These are phyloP conservation scores for Borostomias antarcticus DNA, from an alignment of 2,797 vertebrate genomes.

Conservation along the genomic window DNA sequence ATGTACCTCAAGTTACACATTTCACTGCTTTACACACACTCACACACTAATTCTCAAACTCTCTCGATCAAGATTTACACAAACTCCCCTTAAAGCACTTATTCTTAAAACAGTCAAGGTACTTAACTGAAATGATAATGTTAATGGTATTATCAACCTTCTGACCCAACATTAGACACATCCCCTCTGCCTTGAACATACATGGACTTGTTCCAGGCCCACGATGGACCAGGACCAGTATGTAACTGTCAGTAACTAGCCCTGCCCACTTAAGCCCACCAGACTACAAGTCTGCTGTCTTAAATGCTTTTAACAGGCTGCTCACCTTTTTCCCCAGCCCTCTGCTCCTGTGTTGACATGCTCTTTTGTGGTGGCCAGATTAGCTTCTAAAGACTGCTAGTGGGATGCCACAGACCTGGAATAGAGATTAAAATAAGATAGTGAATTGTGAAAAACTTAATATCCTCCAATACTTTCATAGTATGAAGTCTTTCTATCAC, in stretches of 20 bases:
- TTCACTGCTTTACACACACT: conserved; percentile 56
- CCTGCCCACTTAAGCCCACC: conserved; percentile 30
- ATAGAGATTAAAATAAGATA: conserved; percentile 19
- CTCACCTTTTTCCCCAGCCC: conserved; percentile 15
- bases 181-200: no score
- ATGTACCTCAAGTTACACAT: conserved; percentile 71
- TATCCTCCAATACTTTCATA: no score
- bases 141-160: background rate
- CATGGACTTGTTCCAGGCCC: conserved; percentile 50
- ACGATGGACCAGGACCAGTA: conserved; percentile 37
- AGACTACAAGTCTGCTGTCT: conserved; percentile 47
- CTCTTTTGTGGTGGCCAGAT: conserved; percentile 29
- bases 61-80: conserved; percentile 21
- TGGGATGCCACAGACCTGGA: conserved; percentile 26
- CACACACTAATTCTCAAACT: background rate
- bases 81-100: conserved; percentile 50
- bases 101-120: conserved; percentile 38
- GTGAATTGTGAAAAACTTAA: no score
- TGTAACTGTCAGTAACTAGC: background rate
- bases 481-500: no score
- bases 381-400: conserved; percentile 25
- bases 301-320: conserved; percentile 40
- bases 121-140: conserved; percentile 33
- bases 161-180: no score
- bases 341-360: conserved; percentile 32